Evolutionary conservation across 2,888 invertebrate species (phyloP), one percentile per base, ranked within the genome.

Genomic region (Callyntrura sp.): DNA sequence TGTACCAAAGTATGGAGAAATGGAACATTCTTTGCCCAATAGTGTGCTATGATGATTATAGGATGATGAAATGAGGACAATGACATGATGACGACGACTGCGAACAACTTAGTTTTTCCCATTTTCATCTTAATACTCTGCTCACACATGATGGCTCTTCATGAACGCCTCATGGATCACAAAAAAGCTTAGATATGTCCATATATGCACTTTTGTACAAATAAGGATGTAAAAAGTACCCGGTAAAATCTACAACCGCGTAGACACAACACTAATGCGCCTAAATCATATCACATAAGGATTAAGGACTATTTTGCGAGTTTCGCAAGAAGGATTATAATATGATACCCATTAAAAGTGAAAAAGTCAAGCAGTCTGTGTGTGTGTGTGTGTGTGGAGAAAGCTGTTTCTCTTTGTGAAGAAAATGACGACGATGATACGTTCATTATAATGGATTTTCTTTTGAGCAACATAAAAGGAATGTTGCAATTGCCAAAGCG

Each of bases 1-100:
- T 35, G 57, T 57, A 14, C 5, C n/a, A 57, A 57, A 57, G 1
- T n/a, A 57, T 51, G 57, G 17, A 57, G 35, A 57, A 17, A 17
- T n/a, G 35, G 35, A 11, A 65, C 4, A n/a, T 57, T 84, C 70
- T 51, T 6, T 55, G 17, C 12, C 25, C 17, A 28, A 65, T 65
- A 5, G 28, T 28, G 35, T 62, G 62, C 35, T 35, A 62, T 25
- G 28, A 70, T 48, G 1, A 20, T 23, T 3, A 23, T 62, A 73
- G 65, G 84, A 82, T 65, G 25, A 25, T 51, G 78, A 20, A 60
- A 70, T 70, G 78, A 81, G 87, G 81, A 87, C 87, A 87, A 87
- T 87, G 87, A 68, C 87, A 70, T 87, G 51, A 86, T 62, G 70
- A 65, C 23, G 85, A 85, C 85, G 57, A 48, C 85, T 62, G 70